Evolutionary conservation across 2,113 vertebrate genomes (phyloP).

Genomic region (Arizona elegans): DNA sequence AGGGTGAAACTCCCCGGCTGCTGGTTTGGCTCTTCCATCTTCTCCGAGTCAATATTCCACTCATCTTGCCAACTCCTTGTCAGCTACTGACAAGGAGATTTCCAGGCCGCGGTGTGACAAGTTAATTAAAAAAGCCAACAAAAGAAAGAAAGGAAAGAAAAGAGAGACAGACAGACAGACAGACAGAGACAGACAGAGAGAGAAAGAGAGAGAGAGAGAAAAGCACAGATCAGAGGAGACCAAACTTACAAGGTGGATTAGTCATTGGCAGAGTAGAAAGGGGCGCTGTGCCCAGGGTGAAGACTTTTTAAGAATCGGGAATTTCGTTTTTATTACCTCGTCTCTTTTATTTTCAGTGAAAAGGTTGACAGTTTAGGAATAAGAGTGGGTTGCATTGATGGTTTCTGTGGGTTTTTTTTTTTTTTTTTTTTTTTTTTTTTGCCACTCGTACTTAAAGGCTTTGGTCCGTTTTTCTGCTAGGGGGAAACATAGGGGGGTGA

Average conservation of each 20-base stretch:
- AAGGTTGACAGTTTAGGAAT: neutral
- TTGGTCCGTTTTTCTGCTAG: neutral
- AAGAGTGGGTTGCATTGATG: neutral
- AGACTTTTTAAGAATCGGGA: neutral
- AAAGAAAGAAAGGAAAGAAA: neutral
- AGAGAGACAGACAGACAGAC: neutral
- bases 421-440: neutral
- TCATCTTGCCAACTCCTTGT: conserved; percentile 62
- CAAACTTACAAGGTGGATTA: neutral
- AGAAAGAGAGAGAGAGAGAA: neutral
- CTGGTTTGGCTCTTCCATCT: conserved; percentile 47
- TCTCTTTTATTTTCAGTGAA: neutral
- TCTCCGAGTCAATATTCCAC: conserved; percentile 68
- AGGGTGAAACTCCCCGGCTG: conserved; percentile 68
- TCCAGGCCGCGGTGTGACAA: conserved; percentile 15
- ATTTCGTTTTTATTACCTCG: neutral
- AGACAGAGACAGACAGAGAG: neutral
- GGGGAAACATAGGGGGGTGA: neutral
- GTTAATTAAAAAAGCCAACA: neutral
- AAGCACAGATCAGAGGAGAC: neutral
- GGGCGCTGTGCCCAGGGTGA: neutral
- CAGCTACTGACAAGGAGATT: conserved; percentile 24
- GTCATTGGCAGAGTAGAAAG: neutral
- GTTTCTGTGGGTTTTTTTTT: neutral
- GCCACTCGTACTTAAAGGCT: neutral